Evolutionary conservation across 1,140 invertebrate genomes (phyloP), one percentile per base, ranked within the genome.

Genomic region (Patella vulgata): DNA sequence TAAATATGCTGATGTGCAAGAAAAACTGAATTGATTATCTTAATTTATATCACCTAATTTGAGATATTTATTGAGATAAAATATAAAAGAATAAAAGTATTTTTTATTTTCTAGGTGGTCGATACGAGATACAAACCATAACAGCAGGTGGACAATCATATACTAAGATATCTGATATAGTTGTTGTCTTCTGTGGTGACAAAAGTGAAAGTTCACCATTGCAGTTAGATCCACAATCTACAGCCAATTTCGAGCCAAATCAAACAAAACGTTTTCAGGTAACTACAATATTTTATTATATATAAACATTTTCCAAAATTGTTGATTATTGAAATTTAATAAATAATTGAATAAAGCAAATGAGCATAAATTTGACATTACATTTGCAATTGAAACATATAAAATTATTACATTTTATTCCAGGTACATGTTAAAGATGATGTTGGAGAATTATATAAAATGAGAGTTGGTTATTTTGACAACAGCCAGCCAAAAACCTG

Each of bases 361-460:
- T n/a, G 12, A n/a, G 39, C n/a, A 14, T n/a, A 12, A 14, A 40
- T 12, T 48, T 57, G n/a, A 1, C 17, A 11, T 47, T 48, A 17
- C 12, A 28, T 44, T 39, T 9, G n/a, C 28, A 23, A 14, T 19
- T 46, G 31, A 44, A 17, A 39, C 50, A 31, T 43, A 3, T 52
- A 40, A 1, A 27, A 3, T 4, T 14, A 30, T 17, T 44, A 57
- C 42, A 36, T 28, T 48, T 4, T 25, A 23, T 36, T 39, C 14
- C 51, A 76, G 74, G 31, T 73, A 4, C 64, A 55, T 33, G 54
- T 74, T 27, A 28, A 62, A 9, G 70, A 76, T 48, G 68, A 74
- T 57, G 61, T 76, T 54, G 76, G 72, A 50, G 74, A 74, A 19
- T 36, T 75, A 36, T 69, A 70, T 43, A 78, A 78, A 47, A 57